Conservation (phyloP, 2,113 vertebrate genomes). For the Cyprinodon brontotheroides region DNA sequence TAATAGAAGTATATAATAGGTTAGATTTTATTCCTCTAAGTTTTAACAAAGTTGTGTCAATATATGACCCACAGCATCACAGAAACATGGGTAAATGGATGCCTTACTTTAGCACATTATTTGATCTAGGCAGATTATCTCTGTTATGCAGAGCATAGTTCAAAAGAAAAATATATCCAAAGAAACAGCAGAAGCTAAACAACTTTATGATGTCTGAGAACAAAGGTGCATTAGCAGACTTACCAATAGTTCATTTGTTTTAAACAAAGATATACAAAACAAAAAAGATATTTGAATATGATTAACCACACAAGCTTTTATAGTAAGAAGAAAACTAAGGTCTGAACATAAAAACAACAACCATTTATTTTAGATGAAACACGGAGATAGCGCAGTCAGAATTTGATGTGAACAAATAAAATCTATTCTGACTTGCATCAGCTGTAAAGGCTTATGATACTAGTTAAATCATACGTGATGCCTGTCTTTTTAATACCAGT, state of each 20-base stretch:
- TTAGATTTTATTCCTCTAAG: too few relatives aligned
- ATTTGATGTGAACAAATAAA: background rate
- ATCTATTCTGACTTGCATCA: background rate
- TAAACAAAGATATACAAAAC: background rate
- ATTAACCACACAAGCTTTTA: too few relatives aligned
- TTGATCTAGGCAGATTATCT: background rate
- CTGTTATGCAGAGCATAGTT: background rate
- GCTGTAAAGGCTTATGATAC: background rate
- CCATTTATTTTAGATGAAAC: background rate
- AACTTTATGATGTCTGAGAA: background rate
- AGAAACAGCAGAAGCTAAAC: background rate
- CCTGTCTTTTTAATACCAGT: too few relatives aligned
- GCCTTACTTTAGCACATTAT: background rate
- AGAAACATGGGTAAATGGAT: too few relatives aligned
- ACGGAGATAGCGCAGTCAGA: background rate
- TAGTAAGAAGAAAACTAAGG: too few relatives aligned
- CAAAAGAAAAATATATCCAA: background rate
- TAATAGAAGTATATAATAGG: too few relatives aligned
- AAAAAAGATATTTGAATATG: too few relatives aligned
- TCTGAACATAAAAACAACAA: too few relatives aligned
- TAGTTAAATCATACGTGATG: background rate
- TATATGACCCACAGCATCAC: too few relatives aligned
- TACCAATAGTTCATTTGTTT: background rate
- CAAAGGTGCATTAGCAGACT: background rate
- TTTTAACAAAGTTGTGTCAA: too few relatives aligned